These are phyloP conservation scores for Oceanites oceanicus DNA, from an alignment of 2,113 vertebrate genomes.

Conservation along the genomic window DNA sequence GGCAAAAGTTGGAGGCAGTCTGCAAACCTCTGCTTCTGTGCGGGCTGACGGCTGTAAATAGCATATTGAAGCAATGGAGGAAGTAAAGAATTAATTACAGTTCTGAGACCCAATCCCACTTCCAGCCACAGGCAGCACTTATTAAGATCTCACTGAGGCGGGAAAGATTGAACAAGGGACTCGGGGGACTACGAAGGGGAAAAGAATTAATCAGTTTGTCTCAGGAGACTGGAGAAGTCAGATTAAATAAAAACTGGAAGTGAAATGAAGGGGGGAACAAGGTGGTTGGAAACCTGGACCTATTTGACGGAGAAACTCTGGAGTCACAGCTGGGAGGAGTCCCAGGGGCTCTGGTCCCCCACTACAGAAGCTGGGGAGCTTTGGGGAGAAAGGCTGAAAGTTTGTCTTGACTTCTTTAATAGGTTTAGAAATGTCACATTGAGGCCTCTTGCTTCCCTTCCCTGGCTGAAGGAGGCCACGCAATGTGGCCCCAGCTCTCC, in stretches of 20 bases:
- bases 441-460: not conserved
- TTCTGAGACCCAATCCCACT: conserved; percentile 48
- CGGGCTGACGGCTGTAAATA: not conserved
- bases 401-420: not conserved
- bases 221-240: conserved; percentile 52
- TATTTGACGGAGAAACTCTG: not conserved
- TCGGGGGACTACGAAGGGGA: not conserved
- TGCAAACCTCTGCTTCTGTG: conserved; percentile 24
- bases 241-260: conserved; percentile 46
- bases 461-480: not conserved
- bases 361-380: not conserved
- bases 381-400: not conserved
- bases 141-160: conserved; percentile 66
- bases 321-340: not conserved
- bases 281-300: not conserved
- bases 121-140: conserved; percentile 63
- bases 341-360: not conserved
- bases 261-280: not conserved
- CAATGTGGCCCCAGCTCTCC: not conserved
- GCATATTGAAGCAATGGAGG: conserved; percentile 33
- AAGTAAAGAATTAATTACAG: conserved; percentile 64
- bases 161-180: conserved; percentile 55
- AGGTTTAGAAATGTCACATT: not conserved
- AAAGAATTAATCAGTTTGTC: conserved; percentile 62
- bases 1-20: conserved; percentile 21